Evolutionary conservation across 2,888 invertebrate genomes (phyloP), one percentile per base, ranked within the genome.

Genomic region (Sepioteuthis lessoniana): DNA sequence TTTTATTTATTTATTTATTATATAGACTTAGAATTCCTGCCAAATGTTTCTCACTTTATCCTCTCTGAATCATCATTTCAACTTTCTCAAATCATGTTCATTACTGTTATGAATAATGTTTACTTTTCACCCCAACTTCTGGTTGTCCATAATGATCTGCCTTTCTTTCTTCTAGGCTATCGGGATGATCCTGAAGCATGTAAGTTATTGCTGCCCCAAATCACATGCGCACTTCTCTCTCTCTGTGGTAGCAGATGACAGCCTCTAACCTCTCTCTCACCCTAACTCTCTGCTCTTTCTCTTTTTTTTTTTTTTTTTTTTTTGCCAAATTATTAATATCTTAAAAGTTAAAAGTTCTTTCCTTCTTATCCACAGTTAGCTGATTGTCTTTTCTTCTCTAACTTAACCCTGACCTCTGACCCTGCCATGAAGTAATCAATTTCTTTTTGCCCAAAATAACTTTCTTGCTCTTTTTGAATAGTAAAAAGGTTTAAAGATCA

Each of bases 131-230:
- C 76, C 35, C 21, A n/a, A 76, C 76, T 76, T 76, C 76, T 76
- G 25, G 55, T 55, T 55, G 55, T 55, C 55, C 21, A 25, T 55
- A 25, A 55, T 76, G n/a, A 76, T 76, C 76, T n/a, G 76, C 76
- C n/a, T 76, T 76, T 76, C 76, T 76, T 76, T 76, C 76, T 76
- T 76, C 76, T 76, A 76, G 76, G n/a, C n/a, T 76, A 76, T 76
- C n/a, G n/a, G 76, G 76, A 76, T 76, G 76, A 76, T 76, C 76
- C 76, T 76, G 76, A 76, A 13, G 76, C 76, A 76, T 76, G 76
- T 76, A 76, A 76, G 76, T 76, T 76, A 0, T 35, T 76, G 76
- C 76, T 76, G n/a, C 76, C 76, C 76, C 76, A n/a, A 13, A 76
- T n/a, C n/a, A 16, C n/a, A 76, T n/a, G n/a, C 35, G 76, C 76